Evolutionary conservation across 2,797 vertebrate species (phyloP), one percentile per base, ranked within the genome.

Genomic region (Notamacropus eugenii): DNA sequence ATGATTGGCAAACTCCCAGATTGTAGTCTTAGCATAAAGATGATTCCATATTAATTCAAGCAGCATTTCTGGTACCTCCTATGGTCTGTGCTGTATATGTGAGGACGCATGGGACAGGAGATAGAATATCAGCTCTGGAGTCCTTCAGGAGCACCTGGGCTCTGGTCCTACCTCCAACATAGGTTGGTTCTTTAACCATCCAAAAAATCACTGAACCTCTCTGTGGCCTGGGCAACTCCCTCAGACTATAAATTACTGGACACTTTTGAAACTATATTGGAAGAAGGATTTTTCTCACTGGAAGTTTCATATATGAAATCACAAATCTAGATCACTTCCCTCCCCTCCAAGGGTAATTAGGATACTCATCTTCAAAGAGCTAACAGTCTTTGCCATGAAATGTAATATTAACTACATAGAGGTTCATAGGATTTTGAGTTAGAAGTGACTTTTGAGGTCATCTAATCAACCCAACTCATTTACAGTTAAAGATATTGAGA

Each of bases 21-120:
- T 95, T 92, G 92, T 95, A 93, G 96, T 95, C 96, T 96, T 90
- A 96, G 96, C 94, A 90, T 82, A 91, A 74, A 93, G 40, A 46
- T 11, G 40, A 82, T 82, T 46, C 74, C 40, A 27, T 82, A 46
- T 46, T 82, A 46, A 46, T 46, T 82, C 27, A 22, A 11, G 22
- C 74, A 82, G 14, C 40, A 46, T 46, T 82, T 46, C 74, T 16
- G 16, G 9, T 46, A 22, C 40, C n/a, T 27, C 2, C n/a, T 46
- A 82, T 11, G 9, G 22, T 82, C 74, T 82, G 74, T 82, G 16
- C 74, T 82, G 8, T 27, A 9, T 82, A 40, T 82, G 24, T 27
- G 22, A 82, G 40, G 74, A 22, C 3, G 22, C 40, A 46, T 46
- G 27, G 40, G 10, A 82, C 22, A 74, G 34, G n/a, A 19, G n/a